Conservation (phyloP, 1,140 invertebrate species). For the Sminthurides bifidus region DNA sequence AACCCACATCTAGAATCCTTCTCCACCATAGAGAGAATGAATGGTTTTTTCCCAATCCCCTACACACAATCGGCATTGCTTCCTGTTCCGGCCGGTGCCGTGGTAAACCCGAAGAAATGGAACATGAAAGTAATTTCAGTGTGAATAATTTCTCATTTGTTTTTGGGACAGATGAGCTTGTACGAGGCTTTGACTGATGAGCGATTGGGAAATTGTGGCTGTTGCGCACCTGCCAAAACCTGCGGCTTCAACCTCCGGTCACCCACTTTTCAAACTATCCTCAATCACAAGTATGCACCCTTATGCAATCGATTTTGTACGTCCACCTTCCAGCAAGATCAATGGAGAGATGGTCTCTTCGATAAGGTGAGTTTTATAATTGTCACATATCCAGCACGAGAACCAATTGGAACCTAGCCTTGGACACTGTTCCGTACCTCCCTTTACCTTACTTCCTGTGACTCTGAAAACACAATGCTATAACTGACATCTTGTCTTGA, state of each 20-base stretch:
- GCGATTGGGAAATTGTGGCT: slow-evolving; percentile 26
- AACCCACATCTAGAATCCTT: too few relatives aligned
- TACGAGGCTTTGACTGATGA: too few relatives aligned
- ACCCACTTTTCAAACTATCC: slow-evolving; percentile 27
- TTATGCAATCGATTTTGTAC: slow-evolving; percentile 30
- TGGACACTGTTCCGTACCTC: neutral
- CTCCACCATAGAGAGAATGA: too few relatives aligned
- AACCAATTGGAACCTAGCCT: neutral
- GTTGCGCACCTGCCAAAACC: neutral
- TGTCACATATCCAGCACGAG: neutral
- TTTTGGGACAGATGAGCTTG: too few relatives aligned
- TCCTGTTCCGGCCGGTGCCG: too few relatives aligned
- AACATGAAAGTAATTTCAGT: too few relatives aligned
- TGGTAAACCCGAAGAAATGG: too few relatives aligned
- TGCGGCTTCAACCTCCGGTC: slow-evolving; percentile 5
- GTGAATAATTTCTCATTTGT: too few relatives aligned
- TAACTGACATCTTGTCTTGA: too few relatives aligned
- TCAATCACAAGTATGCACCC: slow-evolving; percentile 28
- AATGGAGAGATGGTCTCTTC: slow-evolving; percentile 26
- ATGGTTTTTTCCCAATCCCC: too few relatives aligned
- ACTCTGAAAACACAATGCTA: neutral
- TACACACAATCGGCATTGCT: too few relatives aligned
- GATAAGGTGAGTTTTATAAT: slow-evolving; percentile 9
- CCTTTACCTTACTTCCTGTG: neutral
- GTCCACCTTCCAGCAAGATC: slow-evolving; percentile 26